Conservation (phyloP, 1,140 invertebrate genomes). For the Agrypnia vestita region DNA sequence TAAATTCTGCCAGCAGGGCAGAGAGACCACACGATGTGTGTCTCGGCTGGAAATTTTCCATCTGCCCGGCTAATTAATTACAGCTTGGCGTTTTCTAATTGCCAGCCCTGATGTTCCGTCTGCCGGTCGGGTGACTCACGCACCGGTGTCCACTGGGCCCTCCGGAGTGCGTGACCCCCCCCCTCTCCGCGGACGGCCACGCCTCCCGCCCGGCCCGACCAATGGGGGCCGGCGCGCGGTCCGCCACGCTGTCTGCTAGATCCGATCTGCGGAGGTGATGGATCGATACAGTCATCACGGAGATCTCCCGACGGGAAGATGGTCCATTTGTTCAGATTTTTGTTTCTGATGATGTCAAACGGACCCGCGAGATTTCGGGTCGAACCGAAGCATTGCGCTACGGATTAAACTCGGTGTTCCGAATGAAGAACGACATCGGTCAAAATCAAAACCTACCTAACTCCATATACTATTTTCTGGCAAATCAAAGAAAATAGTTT, state of each 20-base stretch:
- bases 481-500: no score
- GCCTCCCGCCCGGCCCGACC: constrained; percentile 8
- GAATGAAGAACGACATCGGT: no score
- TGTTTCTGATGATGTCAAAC: no score
- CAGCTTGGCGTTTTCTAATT: not conserved
- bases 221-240: constrained; percentile 6
- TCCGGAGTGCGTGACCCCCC: constrained; percentile 33
- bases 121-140: constrained; percentile 5
- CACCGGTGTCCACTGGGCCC: not conserved
- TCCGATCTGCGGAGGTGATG: constrained; percentile 23
- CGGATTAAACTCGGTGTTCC: no score
- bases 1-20: no score
- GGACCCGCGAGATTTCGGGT: no score
- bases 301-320: not conserved
- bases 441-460: no score
- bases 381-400: no score
- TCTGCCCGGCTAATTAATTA: no score
- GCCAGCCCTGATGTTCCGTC: constrained; percentile 1
- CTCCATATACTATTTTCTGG: no score
- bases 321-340: not conserved
- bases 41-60: no score
- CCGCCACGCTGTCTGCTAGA: constrained; percentile 42
- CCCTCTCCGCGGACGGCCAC: not conserved
- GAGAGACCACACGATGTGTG: no score
- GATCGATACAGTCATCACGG: constrained; percentile 13